Evolutionary conservation across 1,140 invertebrate species (phyloP), one percentile per base, ranked within the genome.

Genomic region (Lasioglossum albipes): DNA sequence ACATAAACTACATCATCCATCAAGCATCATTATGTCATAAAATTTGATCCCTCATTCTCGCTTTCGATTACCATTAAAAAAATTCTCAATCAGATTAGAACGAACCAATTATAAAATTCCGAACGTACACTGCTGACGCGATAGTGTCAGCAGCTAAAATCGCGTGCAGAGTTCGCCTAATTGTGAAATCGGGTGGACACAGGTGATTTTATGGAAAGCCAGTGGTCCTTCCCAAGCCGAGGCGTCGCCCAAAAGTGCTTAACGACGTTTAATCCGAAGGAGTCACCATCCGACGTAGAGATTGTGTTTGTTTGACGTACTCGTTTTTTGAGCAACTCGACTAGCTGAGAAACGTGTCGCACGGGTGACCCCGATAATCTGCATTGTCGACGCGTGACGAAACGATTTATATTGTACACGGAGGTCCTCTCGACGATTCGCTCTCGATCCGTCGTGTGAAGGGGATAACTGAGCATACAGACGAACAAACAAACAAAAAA

Each of bases 351-450:
- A 42, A n/a, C 69, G 4, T 22, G 57, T 57, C 31, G 62, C 52
- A 52, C 41, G 41, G 67, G 18, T 54, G 7, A 80, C 49, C 45
- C 42, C 65, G 20, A 41, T 71, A 67, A 13, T 49, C 65, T 75
- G 70, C 27, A 59, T 79, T 74, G 27, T 67, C 61, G 54, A 73
- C 61, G 67, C 27, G 67, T 42, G 68, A 49, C 13, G 70, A 62
- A 54, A 79, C 78, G 61, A 79, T 70, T 67, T 67, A 45, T 64
- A 66, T 31, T 68, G 42, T 68, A 71, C 52, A 75, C 65, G 73
- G 31, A 62, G 66, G 41, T 75, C 57, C 68, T 82, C 75, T 72
- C 72, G 64, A 81, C 81, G 69, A 83, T 82, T 87, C 79, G 82
- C 76, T 74, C 83, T 84, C 84, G 45, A 84, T 81, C 72, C 68